These are phyloP conservation scores for Hirudinaria manillensis DNA, from an alignment of 2,888 invertebrate genomes.

Conservation along the genomic window DNA sequence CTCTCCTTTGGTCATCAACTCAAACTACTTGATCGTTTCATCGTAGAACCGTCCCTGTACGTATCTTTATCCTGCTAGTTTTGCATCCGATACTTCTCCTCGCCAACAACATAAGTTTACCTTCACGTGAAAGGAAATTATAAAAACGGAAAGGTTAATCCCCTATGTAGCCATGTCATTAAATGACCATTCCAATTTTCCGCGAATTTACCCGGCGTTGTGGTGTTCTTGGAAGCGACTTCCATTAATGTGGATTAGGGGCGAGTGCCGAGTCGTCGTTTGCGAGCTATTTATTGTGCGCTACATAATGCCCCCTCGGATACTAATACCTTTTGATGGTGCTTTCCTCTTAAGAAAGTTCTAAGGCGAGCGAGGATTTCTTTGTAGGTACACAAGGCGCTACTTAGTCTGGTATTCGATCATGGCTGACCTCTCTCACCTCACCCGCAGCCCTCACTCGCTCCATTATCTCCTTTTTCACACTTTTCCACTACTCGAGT, in stretches of 20 bases:
- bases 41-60: neutral
- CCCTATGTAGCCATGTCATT: neutral
- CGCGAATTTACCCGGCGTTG: neutral
- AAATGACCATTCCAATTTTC: slow-evolving; percentile 1
- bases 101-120: neutral
- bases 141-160: slow-evolving; percentile 14
- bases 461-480: neutral
- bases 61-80: neutral
- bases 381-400: too few species aligned
- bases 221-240: neutral
- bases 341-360: neutral
- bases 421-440: neutral
- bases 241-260: slow-evolving; percentile 13
- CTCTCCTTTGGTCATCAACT: neutral
- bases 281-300: slow-evolving; percentile 15
- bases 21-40: too few species aligned
- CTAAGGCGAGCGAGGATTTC: too few species aligned
- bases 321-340: slow-evolving; percentile 3
- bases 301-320: neutral
- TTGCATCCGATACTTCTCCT: neutral
- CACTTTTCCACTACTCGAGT: neutral
- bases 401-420: too few species aligned
- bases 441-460: neutral
- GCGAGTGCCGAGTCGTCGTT: slow-evolving; percentile 10
- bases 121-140: neutral